Conservation (phyloP, 1,140 invertebrate species). For the Listronotus bonariensis region DNA sequence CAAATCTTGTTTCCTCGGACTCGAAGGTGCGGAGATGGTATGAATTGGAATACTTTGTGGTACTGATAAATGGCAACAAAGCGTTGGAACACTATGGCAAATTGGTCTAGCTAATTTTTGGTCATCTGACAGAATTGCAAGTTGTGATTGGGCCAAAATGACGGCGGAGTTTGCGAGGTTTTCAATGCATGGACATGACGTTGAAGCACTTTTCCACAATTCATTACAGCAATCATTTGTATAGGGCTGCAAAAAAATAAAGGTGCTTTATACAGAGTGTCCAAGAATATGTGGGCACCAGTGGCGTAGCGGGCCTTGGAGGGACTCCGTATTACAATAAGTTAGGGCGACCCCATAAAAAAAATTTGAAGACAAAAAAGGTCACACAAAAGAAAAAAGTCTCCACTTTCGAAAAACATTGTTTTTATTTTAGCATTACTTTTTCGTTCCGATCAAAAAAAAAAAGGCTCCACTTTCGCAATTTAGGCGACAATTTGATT, state of each 20-base stretch:
- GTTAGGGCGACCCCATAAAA: too few species aligned
- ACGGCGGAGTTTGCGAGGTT: conserved; percentile 56
- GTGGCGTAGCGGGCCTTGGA: too few species aligned
- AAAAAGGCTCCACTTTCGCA: too few species aligned
- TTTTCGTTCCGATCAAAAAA: too few species aligned
- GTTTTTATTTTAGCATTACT: too few species aligned
- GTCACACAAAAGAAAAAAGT: too few species aligned
- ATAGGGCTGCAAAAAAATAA: conserved; percentile 15
- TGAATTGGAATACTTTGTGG: conserved; percentile 39
- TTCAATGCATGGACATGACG: conserved; percentile 67
- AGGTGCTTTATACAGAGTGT: not conserved
- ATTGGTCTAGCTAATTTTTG: conserved; percentile 38
- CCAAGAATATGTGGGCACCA: too few species aligned
- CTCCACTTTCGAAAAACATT: too few species aligned
- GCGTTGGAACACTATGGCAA: conserved; percentile 51
- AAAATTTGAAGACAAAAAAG: too few species aligned
- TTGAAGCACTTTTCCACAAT: conserved; percentile 59
- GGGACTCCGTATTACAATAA: too few species aligned
- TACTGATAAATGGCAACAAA: conserved; percentile 43
- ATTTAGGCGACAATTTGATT: too few species aligned
- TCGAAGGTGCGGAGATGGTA: conserved; percentile 58
- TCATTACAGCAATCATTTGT: conserved; percentile 54
- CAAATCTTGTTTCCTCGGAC: conserved; percentile 54
- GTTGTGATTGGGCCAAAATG: conserved; percentile 51
- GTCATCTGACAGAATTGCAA: conserved; percentile 48